Conservation (phyloP, 1,140 invertebrate species). For the Carcinoscorpius rotundicauda region DNA sequence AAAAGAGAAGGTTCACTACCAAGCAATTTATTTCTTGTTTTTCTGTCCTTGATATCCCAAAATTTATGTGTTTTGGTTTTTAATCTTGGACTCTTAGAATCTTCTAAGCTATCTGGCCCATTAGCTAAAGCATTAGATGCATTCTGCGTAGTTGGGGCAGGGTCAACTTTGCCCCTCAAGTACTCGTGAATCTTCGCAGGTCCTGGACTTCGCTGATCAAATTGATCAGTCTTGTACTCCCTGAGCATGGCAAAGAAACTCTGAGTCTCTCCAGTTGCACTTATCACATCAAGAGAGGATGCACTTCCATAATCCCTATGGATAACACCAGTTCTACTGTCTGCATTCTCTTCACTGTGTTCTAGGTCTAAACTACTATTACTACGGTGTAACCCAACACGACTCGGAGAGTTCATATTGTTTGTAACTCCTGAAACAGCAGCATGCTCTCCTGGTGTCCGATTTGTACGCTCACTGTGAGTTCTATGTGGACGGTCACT, state of each 20-base stretch:
- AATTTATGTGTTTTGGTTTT: slow-evolving; percentile 53
- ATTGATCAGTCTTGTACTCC: slow-evolving; percentile 36
- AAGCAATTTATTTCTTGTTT: slow-evolving; percentile 31
- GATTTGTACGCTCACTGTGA: slow-evolving; percentile 20
- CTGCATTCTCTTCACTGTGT: slow-evolving; percentile 32
- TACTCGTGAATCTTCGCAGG: slow-evolving; percentile 44
- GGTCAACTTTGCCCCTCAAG: slow-evolving; percentile 37
- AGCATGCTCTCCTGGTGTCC: slow-evolving; percentile 6
- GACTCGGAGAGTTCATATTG: no score
- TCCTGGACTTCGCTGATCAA: slow-evolving; percentile 49
- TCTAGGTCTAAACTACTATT: slow-evolving; percentile 55
- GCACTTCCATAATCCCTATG: slow-evolving; percentile 46
- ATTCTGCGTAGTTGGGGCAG: slow-evolving; percentile 24
- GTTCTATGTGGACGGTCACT: slow-evolving; percentile 20
- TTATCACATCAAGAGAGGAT: slow-evolving; percentile 53
- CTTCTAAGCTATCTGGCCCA: slow-evolving; percentile 28
- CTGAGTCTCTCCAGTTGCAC: slow-evolving; percentile 36
- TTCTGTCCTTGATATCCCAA: slow-evolving; percentile 42
- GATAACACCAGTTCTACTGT: slow-evolving; percentile 20
- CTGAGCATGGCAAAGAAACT: slow-evolving; percentile 69
- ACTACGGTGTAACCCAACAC: slow-evolving; percentile 38
- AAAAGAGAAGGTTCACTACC: slow-evolving; percentile 23
- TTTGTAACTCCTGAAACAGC: background rate
- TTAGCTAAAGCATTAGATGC: slow-evolving; percentile 31
- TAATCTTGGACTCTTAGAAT: slow-evolving; percentile 53